Evolutionary conservation across 2,113 vertebrate genomes (phyloP).

Genomic region (Hippolais icterina): DNA sequence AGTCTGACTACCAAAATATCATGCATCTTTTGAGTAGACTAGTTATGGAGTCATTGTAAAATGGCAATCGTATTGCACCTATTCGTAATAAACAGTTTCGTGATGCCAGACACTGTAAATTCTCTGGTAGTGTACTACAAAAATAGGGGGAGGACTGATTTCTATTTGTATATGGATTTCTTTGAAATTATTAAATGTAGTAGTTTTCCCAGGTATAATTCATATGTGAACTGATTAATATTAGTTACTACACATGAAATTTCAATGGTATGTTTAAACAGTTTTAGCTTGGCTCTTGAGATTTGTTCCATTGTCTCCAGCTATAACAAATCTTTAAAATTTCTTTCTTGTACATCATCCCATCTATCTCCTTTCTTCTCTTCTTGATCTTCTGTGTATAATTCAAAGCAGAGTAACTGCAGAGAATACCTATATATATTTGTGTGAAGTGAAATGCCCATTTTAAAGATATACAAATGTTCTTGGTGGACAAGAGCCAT

Average conservation of each 20-base stretch:
- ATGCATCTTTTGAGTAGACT: not conserved
- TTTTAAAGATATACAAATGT: not conserved
- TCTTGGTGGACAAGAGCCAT: not conserved
- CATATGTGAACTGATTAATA: not conserved
- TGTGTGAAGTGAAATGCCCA: not conserved
- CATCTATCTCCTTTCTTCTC: not conserved
- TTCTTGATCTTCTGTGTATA: not conserved
- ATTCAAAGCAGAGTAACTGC: not conserved
- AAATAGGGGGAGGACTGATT: not conserved
- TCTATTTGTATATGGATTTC: not conserved
- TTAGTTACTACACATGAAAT: not conserved
- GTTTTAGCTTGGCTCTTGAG: not conserved
- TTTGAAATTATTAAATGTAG: not conserved
- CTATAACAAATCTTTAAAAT: not conserved
- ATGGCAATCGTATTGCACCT: not conserved
- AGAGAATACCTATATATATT: not conserved
- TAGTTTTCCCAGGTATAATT: not conserved
- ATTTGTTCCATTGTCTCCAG: slow-evolving; percentile 9
- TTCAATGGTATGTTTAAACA: not conserved
- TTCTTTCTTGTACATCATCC: not conserved
- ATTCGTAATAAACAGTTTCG: not conserved
- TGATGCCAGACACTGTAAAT: not conserved
- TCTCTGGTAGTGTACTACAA: not conserved
- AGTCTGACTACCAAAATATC: not conserved
- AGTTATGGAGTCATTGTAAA: not conserved